phyloP scores from a whole-genome alignment of 1,140 invertebrate genomes.

The Camponotus pennsylvanicus region DNA sequence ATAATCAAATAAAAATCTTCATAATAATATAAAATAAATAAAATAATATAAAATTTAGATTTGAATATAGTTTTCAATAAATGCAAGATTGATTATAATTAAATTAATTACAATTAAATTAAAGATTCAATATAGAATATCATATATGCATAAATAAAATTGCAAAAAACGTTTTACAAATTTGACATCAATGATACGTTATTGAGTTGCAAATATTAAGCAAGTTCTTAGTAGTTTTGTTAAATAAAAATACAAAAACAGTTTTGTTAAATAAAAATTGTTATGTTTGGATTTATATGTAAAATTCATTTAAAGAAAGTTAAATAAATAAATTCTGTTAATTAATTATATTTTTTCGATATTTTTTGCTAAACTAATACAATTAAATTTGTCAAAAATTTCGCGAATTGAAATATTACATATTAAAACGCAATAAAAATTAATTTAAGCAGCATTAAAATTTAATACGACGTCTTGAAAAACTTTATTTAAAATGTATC shows the following conservation, averaged over 20 bases:
- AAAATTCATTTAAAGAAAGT: not conserved
- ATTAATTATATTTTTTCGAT: not conserved
- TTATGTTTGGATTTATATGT: not conserved
- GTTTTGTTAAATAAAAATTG: not conserved
- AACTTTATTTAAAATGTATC: constrained; percentile 9
- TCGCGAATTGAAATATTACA: not conserved
- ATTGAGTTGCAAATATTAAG: not conserved
- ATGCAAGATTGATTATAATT: not conserved
- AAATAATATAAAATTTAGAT: too few species aligned
- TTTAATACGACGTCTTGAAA: constrained; percentile 22
- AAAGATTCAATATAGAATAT: too few species aligned
- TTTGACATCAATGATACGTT: not conserved
- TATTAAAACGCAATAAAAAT: not conserved
- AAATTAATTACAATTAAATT: not conserved
- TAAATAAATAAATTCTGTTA: not conserved
- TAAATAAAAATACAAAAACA: too few species aligned
- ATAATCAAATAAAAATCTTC: too few species aligned
- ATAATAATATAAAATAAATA: too few species aligned
- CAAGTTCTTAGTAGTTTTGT: not conserved
- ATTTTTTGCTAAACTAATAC: constrained; percentile 11
- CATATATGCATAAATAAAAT: not conserved
- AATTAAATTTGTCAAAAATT: constrained; percentile 23
- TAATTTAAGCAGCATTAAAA: constrained; percentile 35
- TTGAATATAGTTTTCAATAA: not conserved
- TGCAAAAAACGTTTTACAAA: not conserved